Evolutionary conservation across 2,888 invertebrate genomes (phyloP).

Genomic region (Protonemura montana): DNA sequence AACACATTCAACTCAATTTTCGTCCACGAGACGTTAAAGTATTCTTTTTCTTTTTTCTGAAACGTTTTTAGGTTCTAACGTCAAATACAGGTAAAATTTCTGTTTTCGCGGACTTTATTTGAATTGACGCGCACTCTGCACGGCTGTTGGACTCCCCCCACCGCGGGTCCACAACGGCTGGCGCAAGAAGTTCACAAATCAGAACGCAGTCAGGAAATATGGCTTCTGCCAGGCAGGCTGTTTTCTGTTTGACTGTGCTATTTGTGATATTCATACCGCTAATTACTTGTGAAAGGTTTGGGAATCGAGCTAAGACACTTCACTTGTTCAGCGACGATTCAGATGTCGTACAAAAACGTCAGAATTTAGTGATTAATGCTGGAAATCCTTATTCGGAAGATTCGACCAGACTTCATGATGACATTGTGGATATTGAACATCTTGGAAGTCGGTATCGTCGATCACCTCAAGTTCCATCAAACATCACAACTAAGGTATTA

Average conservation of each 20-base stretch:
- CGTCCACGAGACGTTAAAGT: no score
- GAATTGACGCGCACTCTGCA: conserved; percentile 29
- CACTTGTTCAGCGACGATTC: conserved; percentile 42
- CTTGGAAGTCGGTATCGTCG: background rate
- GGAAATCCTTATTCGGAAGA: conserved; percentile 1
- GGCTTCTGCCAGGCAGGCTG: conserved; percentile 39
- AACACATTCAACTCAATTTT: no score
- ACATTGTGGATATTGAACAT: background rate
- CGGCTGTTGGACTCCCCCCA: background rate
- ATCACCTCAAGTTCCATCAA: background rate
- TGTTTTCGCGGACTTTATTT: background rate
- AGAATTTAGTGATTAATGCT: conserved; percentile 24
- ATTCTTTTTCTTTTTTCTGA: no score
- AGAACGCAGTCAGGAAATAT: conserved; percentile 44
- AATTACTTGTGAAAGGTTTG: conserved; percentile 43
- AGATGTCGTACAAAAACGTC: background rate
- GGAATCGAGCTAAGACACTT: conserved; percentile 44
- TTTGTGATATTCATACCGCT: conserved; percentile 30
- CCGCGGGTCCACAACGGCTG: background rate
- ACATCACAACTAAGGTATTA: conserved; percentile 17
- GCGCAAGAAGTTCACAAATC: background rate
- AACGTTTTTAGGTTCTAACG: no score
- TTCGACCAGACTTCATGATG: background rate
- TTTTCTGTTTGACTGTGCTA: background rate
- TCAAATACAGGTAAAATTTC: background rate